These are phyloP conservation scores for Caranx melampygus DNA, from an alignment of 2,113 vertebrate genomes.

Conservation along the genomic window DNA sequence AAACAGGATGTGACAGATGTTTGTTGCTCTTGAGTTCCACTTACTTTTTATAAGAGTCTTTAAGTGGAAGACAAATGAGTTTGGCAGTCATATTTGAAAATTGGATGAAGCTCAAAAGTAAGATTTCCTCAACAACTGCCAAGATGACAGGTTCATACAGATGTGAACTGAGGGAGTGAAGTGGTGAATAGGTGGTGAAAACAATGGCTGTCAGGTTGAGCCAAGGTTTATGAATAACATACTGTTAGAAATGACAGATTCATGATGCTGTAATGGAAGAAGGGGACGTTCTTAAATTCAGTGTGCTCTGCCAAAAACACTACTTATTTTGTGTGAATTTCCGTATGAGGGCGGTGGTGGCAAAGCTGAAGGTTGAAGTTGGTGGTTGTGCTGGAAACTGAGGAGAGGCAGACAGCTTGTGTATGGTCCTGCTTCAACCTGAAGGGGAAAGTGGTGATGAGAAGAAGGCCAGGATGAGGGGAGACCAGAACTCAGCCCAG, in stretches of 20 bases:
- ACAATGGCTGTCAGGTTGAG: constrained; percentile 13
- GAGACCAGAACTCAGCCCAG: too few species aligned
- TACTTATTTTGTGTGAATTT: background rate
- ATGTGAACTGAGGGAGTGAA: background rate
- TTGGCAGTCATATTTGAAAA: background rate
- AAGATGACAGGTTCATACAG: background rate
- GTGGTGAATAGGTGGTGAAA: constrained; percentile 7
- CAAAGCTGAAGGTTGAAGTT: background rate
- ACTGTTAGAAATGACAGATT: background rate
- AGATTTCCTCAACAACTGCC: constrained; percentile 8
- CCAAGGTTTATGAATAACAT: background rate
- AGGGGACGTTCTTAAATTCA: background rate
- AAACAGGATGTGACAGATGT: background rate
- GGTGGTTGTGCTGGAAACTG: background rate
- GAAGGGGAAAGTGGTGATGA: background rate
- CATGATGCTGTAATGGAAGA: background rate
- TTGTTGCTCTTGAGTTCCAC: background rate
- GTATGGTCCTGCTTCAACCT: background rate
- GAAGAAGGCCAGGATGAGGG: background rate
- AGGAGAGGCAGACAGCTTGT: background rate
- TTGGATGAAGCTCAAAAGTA: background rate
- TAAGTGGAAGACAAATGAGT: background rate
- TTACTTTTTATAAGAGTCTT: background rate
- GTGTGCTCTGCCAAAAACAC: background rate
- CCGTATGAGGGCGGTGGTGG: background rate